A percentile compares a stretch with the other conserved stretches of the same genome.
phyloP scores from a whole-genome alignment of 2,888 invertebrate genomes.

The Salpingus planirostris region DNA sequence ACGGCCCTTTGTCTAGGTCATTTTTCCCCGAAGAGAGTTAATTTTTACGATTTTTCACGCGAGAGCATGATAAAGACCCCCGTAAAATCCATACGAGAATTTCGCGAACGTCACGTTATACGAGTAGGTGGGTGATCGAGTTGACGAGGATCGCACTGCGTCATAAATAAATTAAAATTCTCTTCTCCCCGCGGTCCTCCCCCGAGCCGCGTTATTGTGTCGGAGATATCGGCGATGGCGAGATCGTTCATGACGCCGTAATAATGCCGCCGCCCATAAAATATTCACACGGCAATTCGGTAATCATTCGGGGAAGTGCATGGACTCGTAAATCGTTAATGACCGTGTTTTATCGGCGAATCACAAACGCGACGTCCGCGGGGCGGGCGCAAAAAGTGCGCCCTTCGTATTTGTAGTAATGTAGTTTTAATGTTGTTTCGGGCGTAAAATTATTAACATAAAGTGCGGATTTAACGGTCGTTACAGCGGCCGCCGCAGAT shows the following conservation, averaged over 20 bases:
- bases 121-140: no score
- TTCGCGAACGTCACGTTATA: no score
- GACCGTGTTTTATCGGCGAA: slow-evolving; percentile 4
- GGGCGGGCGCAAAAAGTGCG: slow-evolving; percentile 1
- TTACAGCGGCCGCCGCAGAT: slow-evolving; percentile 20
- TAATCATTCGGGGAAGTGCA: slow-evolving; percentile 4
- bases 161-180: no score
- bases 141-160: no score
- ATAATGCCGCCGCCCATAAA: background rate
- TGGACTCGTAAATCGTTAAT: slow-evolving; percentile 2
- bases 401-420: slow-evolving; percentile 4
- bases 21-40: no score
- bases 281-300: background rate
- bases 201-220: no score
- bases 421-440: slow-evolving; percentile 1
- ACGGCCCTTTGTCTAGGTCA: slow-evolving; percentile 12
- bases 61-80: no score
- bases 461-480: slow-evolving; percentile 18
- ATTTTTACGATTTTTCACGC: no score
- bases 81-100: no score
- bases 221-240: no score
- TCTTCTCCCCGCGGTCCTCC: no score
- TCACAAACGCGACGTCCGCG: slow-evolving; percentile 3
- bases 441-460: slow-evolving; percentile 19
- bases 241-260: no score